Base-by-base conservation (phyloP, 1,140 invertebrate genomes). In the Samia ricini region DNA sequence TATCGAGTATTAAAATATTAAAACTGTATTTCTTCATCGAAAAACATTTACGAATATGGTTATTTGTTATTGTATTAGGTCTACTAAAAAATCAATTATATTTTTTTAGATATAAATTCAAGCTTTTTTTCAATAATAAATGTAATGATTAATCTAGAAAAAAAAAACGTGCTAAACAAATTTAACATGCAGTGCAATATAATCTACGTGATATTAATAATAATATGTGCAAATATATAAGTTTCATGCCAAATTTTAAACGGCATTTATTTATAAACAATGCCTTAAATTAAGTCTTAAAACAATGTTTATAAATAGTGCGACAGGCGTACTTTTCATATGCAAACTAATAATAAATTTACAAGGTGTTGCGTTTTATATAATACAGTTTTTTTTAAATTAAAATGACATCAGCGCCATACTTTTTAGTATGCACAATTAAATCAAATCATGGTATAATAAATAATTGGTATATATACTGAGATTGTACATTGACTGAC, bases 101-200 rank as follows among this genome's bases (percentile, higher is more conserved):
- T 18, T 33, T 20, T 2, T 51, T 21, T 51, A 22, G n/a, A n/a
- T n/a, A n/a, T n/a, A 49, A 49, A 22, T 22, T 24, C n/a, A 57
- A 57, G 56, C 56, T 2, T 57, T 2, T 33, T 29, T 20, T 26
- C 52, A 36, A 36, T n/a, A 26, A 22, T 58, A 6, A 49, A n/a
- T 59, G 24, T 21, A 58, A 10, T 24, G 48, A 29, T n/a, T 29
- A 58, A 48, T 49, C 50, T 29, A 19, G 50, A 42, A 59, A 59
- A 59, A 42, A 59, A 59, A 33, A 56, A 56, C 60, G 61, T 50
- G 54, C 63, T 42, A 56, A 54, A 56, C 33, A 15, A 42, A 42
- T 42, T 20, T 63, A 56, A 36, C 74, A 76, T 76, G 71, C 70
- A 66, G 67, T 72, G 68, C 68, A 64, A 63, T 10, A 61, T 36